Evolutionary conservation across 53 echinoderm and acorn worm species (phyloP), one percentile per base, ranked within the genome.

Genomic region (Zoroaster sp.): DNA sequence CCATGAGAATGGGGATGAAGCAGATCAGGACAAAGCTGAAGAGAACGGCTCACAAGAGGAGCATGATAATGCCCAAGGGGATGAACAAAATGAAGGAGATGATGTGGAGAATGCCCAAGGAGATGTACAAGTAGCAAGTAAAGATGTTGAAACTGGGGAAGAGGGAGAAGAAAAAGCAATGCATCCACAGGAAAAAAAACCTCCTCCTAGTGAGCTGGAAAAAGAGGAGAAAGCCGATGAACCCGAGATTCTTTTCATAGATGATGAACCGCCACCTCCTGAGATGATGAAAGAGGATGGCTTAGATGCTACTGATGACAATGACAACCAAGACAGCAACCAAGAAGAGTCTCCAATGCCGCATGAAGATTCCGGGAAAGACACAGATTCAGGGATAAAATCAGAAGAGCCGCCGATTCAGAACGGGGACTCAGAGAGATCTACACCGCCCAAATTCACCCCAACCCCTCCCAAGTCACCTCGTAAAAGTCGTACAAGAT

Each of bases 381-480:
- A 85, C 32, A 85, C 40, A 35, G 85, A 85, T 47, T 85, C 85
- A 6, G 85, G 85, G 1, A 85, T 85, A 34, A 85, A 71, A 36
- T 69, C 71, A 5, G 85, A 85, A 70, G 85, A 85, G 49, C 85
- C 46, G 33, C 70, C 45, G 1, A 42, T 25, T 42, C 40, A 30
- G 49, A 85, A 25, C 34, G 71, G 51, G 17, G 49, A 69, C 47
- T 69, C 49, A 35, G 85, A 35, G n/a, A 42, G 49, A 4, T 37
- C 71, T 21, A 28, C 83, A 13, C 83, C 83, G 5, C 69, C 12
- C 15, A 71, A 35, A 70, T 85, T 45, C 49, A 85, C 85, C 25
- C 85, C 85, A 4, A 85, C 85, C 52, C 85, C 85, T 25, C 85
- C 85, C 35, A 85, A 85, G 52, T 34, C 85, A 3, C 85, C 85